Conservation (phyloP, 2,888 invertebrate species). For the Vesta saturnalis region DNA sequence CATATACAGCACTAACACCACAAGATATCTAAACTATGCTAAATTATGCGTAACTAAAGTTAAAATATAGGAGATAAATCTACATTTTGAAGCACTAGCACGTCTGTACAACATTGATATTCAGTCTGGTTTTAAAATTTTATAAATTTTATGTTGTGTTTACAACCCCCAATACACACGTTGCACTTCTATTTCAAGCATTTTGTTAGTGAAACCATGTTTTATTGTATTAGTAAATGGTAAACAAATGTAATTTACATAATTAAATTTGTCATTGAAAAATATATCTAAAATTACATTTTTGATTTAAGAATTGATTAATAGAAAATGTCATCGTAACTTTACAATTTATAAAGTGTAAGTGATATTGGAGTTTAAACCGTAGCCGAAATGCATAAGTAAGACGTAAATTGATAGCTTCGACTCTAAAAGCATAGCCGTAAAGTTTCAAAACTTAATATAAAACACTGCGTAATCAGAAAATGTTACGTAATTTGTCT, state of each 20-base stretch:
- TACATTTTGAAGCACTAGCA: not conserved
- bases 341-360: not conserved
- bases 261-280: not conserved
- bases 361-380: not conserved
- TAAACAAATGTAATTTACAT: not conserved
- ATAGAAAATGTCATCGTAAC: not conserved
- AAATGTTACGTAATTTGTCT: not conserved
- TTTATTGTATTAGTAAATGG: conserved; percentile 14
- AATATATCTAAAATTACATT: not conserved
- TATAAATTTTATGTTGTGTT: not conserved
- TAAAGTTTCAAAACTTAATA: not conserved
- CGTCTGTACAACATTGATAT: not conserved
- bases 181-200: conserved; percentile 19
- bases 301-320: not conserved
- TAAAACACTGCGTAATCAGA: not conserved
- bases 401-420: not conserved
- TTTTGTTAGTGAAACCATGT: conserved; percentile 15
- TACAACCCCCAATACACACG: no score
- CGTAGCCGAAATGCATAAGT: not conserved
- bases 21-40: conserved; percentile 1
- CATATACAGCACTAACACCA: not conserved
- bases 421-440: not conserved
- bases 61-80: conserved; percentile 5
- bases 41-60: conserved; percentile 9
- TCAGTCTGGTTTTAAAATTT: not conserved